Evolutionary conservation across 2,113 vertebrate genomes (phyloP).

Genomic region (Brachirus orientalis): DNA sequence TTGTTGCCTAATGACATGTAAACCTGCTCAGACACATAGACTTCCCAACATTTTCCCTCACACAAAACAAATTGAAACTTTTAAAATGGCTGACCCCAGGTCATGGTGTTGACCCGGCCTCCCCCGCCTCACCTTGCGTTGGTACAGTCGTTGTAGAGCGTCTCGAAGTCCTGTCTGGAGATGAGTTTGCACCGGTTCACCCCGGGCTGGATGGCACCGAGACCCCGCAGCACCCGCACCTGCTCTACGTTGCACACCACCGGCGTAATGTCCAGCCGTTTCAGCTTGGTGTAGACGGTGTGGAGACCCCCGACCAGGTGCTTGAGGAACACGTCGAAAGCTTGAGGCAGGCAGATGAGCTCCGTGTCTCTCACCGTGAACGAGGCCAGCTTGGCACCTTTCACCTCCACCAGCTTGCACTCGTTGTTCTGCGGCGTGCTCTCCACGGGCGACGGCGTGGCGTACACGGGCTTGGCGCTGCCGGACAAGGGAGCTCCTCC

Average conservation of each 20-base stretch:
- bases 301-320: constrained; percentile 96
- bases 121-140: constrained; percentile 87
- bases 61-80: background rate
- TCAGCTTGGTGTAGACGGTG: constrained; percentile 98
- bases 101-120: background rate
- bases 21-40: no score
- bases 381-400: constrained; percentile 94
- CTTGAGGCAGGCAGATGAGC: constrained; percentile 97
- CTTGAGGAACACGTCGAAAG: constrained; percentile 97
- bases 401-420: constrained; percentile 97
- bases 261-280: constrained; percentile 94
- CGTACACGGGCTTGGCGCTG: constrained; percentile 91
- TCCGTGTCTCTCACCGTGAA: constrained; percentile 95
- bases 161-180: constrained; percentile 96
- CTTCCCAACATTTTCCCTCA: background rate
- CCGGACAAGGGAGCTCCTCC: constrained; percentile 77
- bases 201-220: constrained; percentile 96
- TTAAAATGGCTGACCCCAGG: background rate
- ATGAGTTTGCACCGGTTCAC: constrained; percentile 99
- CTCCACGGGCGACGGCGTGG: constrained; percentile 96
- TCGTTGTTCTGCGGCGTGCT: constrained; percentile 99
- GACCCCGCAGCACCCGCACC: constrained; percentile 93
- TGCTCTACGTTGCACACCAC: constrained; percentile 98
- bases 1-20: no score
- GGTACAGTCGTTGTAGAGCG: constrained; percentile 96